Conservation (phyloP, 2,113 vertebrate genomes). For the Xiphophorus maculatus region DNA sequence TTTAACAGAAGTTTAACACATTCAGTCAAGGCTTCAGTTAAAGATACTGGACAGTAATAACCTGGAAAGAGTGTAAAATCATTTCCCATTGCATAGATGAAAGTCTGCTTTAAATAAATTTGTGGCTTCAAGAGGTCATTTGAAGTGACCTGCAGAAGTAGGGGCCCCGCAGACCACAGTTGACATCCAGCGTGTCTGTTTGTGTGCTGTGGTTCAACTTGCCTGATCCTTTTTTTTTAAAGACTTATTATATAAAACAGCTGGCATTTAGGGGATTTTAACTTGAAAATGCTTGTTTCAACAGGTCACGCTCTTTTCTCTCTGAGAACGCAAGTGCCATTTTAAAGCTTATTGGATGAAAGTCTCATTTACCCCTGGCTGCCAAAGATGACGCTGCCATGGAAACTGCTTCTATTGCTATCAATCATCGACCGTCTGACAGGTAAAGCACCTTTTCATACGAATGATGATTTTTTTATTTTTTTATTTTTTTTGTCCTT, state of each 20-base stretch:
- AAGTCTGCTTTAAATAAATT: neutral
- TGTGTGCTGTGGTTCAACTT: neutral
- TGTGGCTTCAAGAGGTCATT: neutral
- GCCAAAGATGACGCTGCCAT: conserved; percentile 92
- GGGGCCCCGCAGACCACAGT: neutral
- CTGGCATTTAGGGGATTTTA: conserved; percentile 40
- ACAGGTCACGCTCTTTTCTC: conserved; percentile 84
- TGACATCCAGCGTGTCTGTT: neutral
- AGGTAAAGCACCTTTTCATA: conserved; percentile 83
- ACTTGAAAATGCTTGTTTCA: conserved; percentile 49
- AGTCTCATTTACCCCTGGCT: conserved; percentile 78
- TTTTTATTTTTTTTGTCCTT: conserved; percentile 45
- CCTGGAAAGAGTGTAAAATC: neutral
- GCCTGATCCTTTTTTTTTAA: neutral
- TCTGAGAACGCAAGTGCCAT: conserved; percentile 65
- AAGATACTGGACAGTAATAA: neutral
- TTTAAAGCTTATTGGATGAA: conserved; percentile 80
- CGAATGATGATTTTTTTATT: conserved; percentile 62
- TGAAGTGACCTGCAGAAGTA: neutral
- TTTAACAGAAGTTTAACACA: neutral
- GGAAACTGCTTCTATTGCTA: conserved; percentile 90
- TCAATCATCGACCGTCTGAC: conserved; percentile 87
- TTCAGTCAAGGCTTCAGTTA: neutral
- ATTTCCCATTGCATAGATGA: neutral
- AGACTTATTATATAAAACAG: conserved; percentile 1